These are phyloP conservation scores for Pampusana beccarii DNA, from an alignment of 2,113 vertebrate genomes.

Conservation along the genomic window DNA sequence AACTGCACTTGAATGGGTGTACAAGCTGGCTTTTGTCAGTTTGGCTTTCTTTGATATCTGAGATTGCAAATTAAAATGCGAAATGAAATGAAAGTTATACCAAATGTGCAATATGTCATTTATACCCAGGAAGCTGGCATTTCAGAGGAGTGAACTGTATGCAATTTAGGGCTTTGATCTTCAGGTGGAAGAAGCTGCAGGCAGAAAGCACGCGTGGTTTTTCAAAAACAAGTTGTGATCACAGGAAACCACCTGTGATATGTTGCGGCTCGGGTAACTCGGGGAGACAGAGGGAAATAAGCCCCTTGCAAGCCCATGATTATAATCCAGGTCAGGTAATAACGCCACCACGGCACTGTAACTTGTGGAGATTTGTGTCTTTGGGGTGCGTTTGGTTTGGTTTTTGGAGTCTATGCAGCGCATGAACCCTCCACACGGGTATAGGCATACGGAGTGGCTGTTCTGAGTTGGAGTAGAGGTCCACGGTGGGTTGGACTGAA, in stretches of 20 bases:
- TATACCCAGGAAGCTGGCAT: neutral
- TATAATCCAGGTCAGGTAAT: neutral
- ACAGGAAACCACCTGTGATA: neutral
- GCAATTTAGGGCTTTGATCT: slow-evolving; percentile 6
- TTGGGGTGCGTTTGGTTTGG: rapidly evolving
- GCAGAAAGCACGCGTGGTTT: neutral
- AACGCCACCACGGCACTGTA: neutral
- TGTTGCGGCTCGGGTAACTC: neutral
- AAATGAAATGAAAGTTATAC: neutral
- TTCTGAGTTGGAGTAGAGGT: neutral
- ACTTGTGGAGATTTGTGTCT: neutral
- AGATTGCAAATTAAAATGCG: neutral
- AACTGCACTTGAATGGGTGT: slow-evolving; percentile 18
- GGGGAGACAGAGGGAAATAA: neutral
- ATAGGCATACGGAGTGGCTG: rapidly evolving
- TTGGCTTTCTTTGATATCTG: slow-evolving; percentile 37
- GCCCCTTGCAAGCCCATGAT: neutral
- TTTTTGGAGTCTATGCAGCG: neutral
- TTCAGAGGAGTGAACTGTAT: neutral
- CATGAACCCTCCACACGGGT: neutral
- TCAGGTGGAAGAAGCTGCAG: neutral
- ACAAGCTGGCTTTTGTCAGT: slow-evolving; percentile 34
- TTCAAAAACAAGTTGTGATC: neutral
- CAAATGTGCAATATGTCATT: neutral
- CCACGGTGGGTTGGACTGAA: neutral